phyloP scores from a whole-genome alignment of 2,113 vertebrate genomes.

The Tachysurus fulvidraco region DNA sequence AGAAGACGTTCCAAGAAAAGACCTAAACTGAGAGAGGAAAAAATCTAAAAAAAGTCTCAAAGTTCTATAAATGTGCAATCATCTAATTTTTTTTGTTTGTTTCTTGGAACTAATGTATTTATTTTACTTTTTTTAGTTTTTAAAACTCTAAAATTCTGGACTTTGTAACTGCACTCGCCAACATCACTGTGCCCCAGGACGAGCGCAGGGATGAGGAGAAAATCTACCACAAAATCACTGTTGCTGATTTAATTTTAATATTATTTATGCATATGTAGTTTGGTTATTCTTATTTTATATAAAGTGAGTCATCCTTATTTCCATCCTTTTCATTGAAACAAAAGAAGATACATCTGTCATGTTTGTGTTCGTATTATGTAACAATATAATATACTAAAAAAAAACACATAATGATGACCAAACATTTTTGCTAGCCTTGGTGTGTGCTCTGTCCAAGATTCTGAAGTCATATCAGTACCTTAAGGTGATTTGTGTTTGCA shows the following conservation, averaged over 20 bases:
- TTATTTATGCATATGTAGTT: neutral
- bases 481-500: neutral
- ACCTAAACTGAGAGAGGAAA: neutral
- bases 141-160: conserved; percentile 82
- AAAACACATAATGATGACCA: neutral
- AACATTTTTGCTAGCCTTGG: neutral
- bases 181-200: conserved; percentile 93
- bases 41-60: too few species aligned
- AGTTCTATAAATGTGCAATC: too few species aligned
- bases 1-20: neutral
- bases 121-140: neutral
- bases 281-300: neutral
- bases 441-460: neutral
- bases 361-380: neutral
- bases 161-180: conserved; percentile 86
- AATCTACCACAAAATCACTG: conserved; percentile 93
- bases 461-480: neutral
- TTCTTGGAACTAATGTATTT: neutral
- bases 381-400: neutral
- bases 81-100: too few species aligned
- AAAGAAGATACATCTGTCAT: neutral
- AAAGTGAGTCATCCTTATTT: too few species aligned
- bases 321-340: neutral
- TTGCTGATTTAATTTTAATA: conserved; percentile 59
- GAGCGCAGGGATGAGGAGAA: conserved; percentile 93